Base-by-base conservation (phyloP, 2,113 vertebrate genomes). In the Microcebus murinus region DNA sequence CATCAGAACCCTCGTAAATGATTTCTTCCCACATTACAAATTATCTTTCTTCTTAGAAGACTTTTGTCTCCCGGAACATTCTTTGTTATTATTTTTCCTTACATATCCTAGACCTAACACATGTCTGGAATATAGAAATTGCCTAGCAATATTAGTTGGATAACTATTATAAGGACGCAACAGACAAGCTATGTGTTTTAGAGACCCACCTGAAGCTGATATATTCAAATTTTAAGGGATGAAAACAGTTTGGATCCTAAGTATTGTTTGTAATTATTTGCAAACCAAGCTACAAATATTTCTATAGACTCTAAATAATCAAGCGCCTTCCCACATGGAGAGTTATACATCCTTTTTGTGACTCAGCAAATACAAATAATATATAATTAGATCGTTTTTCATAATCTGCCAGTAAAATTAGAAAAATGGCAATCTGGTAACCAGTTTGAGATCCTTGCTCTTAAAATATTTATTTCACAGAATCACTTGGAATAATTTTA, bases 401-500 rank as follows among this genome's bases (percentile, higher is more conserved):
- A 87, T 57, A 74, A 92, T 84, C 65, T 76, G 31, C 31, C 61
- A 52, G 4, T 96, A 94, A 96, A 97, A 84, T 97, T 92, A 92
- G 74, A 42, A 45, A 90, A 97, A 27, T 48, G 70, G 63, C 86
- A 97, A 81, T 73, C 61, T 97, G 95, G 93, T 98, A 97, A 97
- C 92, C 95, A 96, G 61, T 94, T 97, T 98, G 96, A 96, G 89
- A 93, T 61, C 79, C 95, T 98, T 96, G 87, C 90, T 98, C 96
- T 97, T 90, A 88, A 98, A 98, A 96, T 80, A 23, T 9, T 88
- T 96, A 95, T 96, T 95, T 80, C 81, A 82, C 63, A 95, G 84
- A 94, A 71, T 97, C 90, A 71, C 73, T 97, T 97, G 59, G 76
- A 94, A 63, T 97, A 94, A 92, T 94, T 95, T 93, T 96, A 74